These are phyloP conservation scores for Zaprionus lachaisei DNA, from an alignment of 1,140 invertebrate genomes.

Conservation along the genomic window DNA sequence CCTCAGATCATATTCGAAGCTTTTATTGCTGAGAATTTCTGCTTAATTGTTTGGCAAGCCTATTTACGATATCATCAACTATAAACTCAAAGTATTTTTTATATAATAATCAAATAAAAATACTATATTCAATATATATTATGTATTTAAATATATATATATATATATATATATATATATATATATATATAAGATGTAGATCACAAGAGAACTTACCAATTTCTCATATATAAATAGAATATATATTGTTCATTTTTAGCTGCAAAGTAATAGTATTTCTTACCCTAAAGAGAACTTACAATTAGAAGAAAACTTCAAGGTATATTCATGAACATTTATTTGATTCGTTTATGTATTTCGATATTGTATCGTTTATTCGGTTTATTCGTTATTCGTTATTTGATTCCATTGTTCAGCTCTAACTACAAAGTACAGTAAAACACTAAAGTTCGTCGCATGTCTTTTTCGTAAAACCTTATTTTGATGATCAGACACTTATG, in stretches of 20 bases:
- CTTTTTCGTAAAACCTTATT: conserved; percentile 60
- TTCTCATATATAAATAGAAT: not conserved
- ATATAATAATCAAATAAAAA: not conserved
- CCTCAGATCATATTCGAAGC: too few relatives aligned
- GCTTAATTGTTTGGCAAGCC: not conserved
- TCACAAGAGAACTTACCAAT: not conserved
- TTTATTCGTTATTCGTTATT: conserved; percentile 23
- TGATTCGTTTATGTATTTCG: conserved; percentile 34
- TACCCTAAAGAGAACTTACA: not conserved
- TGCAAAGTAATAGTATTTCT: not conserved
- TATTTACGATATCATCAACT: not conserved
- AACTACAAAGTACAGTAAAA: conserved; percentile 55
- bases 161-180: too few relatives aligned
- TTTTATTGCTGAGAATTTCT: not conserved
- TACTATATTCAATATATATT: not conserved
- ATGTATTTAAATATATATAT: too few relatives aligned
- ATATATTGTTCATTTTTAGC: too few relatives aligned
- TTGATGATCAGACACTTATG: conserved; percentile 64
- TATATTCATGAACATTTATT: conserved; percentile 43
- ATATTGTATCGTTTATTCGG: conserved; percentile 40
- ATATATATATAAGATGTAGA: not conserved
- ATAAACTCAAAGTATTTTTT: not conserved
- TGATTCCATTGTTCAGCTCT: conserved; percentile 52
- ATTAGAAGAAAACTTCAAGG: not conserved
- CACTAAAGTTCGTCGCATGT: conserved; percentile 50